phyloP scores from a whole-genome alignment of 2,797 vertebrate species.

The Staurois parvus region DNA sequence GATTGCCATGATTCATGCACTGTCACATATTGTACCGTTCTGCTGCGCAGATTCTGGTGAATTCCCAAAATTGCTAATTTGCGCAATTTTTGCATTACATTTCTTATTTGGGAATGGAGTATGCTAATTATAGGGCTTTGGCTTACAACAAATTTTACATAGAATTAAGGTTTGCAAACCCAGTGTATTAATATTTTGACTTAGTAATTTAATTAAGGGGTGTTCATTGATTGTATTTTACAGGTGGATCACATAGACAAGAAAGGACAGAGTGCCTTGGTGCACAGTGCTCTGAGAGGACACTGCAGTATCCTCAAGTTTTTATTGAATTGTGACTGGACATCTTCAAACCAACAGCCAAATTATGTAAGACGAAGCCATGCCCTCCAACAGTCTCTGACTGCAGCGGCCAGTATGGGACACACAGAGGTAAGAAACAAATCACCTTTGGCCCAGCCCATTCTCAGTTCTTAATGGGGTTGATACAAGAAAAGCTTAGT shows the following conservation, averaged over 20 bases:
- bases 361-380: conserved; percentile 83
- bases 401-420: conserved; percentile 95
- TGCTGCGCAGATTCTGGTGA: too few relatives aligned
- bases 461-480: not conserved
- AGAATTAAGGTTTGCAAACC: not conserved
- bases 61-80: too few relatives aligned
- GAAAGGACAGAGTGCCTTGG: conserved; percentile 92
- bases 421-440: conserved; percentile 82
- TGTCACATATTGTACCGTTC: too few relatives aligned
- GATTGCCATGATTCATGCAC: too few relatives aligned
- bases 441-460: not conserved
- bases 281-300: conserved; percentile 92
- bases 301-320: conserved; percentile 87
- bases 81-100: too few relatives aligned
- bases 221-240: not conserved
- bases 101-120: too few relatives aligned
- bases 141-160: too few relatives aligned
- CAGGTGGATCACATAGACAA: conserved; percentile 93
- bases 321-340: conserved; percentile 87
- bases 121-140: too few relatives aligned
- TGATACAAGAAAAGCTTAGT: not conserved
- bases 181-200: not conserved
- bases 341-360: conserved; percentile 75
- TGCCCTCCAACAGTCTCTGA: conserved; percentile 91
- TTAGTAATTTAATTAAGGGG: not conserved